Percentiles rank a stretch among this genome's conserved stretches.
These are phyloP conservation scores for Enteromius thamalakanensis DNA, from an alignment of 2,797 vertebrate species.

Conservation along the genomic window DNA sequence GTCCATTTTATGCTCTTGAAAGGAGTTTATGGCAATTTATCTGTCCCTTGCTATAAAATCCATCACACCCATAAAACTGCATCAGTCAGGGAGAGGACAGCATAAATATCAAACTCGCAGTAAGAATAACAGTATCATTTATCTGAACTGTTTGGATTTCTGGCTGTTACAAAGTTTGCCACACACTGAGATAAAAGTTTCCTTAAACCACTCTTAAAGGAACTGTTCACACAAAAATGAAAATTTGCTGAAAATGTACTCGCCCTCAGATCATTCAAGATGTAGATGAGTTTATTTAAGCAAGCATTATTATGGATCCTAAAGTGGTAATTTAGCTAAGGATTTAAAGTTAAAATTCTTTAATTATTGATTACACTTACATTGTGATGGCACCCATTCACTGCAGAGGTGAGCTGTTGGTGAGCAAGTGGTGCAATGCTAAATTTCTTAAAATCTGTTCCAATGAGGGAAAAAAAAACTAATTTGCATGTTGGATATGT, in stretches of 20 bases:
- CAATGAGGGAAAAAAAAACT: neutral
- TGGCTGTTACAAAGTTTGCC: neutral
- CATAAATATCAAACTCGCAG: neutral
- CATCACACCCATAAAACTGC: neutral
- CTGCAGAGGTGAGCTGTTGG: neutral
- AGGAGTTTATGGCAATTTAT: neutral
- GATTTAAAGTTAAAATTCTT: neutral
- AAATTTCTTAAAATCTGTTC: neutral
- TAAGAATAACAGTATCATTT: conserved; percentile 1
- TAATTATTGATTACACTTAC: neutral
- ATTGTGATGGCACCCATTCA: neutral
- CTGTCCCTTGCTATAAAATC: neutral
- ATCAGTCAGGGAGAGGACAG: conserved; percentile 11
- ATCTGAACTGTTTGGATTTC: neutral
- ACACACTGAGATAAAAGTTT: neutral
- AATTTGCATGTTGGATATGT: neutral
- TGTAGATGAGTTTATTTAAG: neutral
- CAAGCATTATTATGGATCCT: neutral
- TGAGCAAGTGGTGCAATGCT: neutral
- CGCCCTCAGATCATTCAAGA: neutral
- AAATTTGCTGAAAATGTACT: neutral
- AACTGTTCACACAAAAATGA: neutral
- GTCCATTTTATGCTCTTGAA: neutral
- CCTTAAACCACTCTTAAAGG: neutral
- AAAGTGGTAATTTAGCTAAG: neutral